Base-by-base conservation (phyloP, 2,888 invertebrate genomes). In the Ophion ventricosus region DNA sequence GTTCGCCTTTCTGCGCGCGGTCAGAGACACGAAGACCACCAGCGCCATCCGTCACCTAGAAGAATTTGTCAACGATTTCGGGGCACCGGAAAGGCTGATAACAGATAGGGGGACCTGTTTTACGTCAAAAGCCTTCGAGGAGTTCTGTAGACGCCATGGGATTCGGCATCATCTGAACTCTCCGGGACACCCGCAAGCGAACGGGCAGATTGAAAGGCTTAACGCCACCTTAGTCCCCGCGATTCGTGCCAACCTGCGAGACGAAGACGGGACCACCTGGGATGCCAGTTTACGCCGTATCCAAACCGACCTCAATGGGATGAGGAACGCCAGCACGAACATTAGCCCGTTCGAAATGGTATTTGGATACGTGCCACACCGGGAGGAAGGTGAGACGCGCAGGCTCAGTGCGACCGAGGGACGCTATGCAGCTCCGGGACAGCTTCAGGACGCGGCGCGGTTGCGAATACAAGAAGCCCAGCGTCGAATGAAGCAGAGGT, bases 71-170 rank as follows among this genome's bases (percentile, higher is more conserved):
- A 54, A 70, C 1, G 29, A 17, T 5, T 86, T 59, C 63, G 87
- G 87, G 7, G 63, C 80, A 17, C 87, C 88, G 11, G 49, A 26
- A 14, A 59, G 67, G 59, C 77, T 88, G 8, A 79, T 88, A 8
- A 77, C 75, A 20, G 88, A 88, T 70, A 67, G 87, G 14, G 80
- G 85, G 14, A 85, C 82, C 11, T 73, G 82, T n/a, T 86, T 86
- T 43, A 85, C 85, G 7, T 29, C 83, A 17, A 8, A 25, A 17
- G 35, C 26, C 14, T 80, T 80, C 56, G 80, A 35, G 0, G 5
- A 66, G 17, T 80, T 80, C 14, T 80, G 73, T 20, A 67, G 43
- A 17, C 14, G 14, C 7, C 59, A 75, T 11, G 86, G 86, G 10
- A 73, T 84, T n/a, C 40, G 70, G 63, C 85, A 85, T 43, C 83